Conservation (phyloP, 2,113 vertebrate genomes). For the Sturnus vulgaris region DNA sequence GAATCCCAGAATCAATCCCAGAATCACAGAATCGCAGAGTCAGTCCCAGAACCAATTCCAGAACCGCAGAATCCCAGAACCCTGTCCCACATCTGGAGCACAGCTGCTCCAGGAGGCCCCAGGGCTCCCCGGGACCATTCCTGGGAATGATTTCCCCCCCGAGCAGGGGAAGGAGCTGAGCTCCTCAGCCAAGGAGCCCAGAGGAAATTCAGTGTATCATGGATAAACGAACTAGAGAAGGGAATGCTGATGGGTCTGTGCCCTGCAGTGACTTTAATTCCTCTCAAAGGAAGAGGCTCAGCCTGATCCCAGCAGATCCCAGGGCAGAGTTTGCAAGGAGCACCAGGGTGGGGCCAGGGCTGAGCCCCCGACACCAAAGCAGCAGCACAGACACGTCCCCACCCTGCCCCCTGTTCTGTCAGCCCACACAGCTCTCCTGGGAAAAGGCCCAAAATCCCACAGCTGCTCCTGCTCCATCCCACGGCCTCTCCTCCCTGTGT, state of each 20-base stretch:
- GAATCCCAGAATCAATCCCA: no score
- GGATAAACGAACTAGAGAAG: background rate
- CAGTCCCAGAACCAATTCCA: no score
- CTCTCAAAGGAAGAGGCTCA: background rate
- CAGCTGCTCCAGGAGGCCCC: no score
- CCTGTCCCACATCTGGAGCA: no score
- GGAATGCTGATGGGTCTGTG: background rate
- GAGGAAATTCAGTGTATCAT: background rate
- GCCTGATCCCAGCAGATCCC: background rate
- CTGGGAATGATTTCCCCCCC: background rate
- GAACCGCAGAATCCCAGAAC: no score
- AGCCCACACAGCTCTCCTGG: accelerated
- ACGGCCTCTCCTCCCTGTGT: accelerated
- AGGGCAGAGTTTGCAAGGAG: background rate
- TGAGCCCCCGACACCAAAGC: background rate
- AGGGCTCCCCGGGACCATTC: no score
- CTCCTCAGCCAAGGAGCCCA: background rate
- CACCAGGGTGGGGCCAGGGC: background rate
- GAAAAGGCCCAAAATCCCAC: background rate
- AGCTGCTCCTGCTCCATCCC: accelerated
- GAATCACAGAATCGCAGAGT: no score
- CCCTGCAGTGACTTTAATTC: background rate
- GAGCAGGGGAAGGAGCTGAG: background rate
- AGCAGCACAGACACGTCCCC: background rate
- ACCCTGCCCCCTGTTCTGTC: no score